phyloP scores from a whole-genome alignment of 2,113 vertebrate genomes.

The Herpailurus yagouaroundi region DNA sequence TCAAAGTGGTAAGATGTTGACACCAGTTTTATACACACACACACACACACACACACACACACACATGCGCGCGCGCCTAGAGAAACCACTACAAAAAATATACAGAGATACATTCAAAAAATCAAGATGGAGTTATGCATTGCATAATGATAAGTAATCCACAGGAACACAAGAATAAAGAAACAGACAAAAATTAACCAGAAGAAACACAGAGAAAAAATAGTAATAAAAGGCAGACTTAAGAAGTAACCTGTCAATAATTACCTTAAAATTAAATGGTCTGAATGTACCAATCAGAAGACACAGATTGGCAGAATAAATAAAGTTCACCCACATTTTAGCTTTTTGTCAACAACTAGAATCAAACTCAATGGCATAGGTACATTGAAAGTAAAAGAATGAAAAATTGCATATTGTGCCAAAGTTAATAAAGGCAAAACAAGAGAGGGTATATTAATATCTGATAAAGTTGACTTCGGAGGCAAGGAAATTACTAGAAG shows the following conservation, averaged over 20 bases:
- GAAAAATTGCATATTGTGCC: background rate
- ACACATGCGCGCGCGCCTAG: background rate
- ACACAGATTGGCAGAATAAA: background rate
- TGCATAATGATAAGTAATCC: background rate
- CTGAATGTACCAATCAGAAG: background rate
- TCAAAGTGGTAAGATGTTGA: background rate
- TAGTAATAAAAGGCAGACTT: background rate
- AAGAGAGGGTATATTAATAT: background rate
- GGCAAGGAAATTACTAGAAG: background rate
- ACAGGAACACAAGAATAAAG: background rate
- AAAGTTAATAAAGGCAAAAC: background rate
- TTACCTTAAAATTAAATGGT: background rate
- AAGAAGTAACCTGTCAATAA: background rate
- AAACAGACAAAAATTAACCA: background rate
- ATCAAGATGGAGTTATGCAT: background rate
- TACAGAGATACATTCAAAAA: background rate
- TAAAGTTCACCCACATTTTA: background rate
- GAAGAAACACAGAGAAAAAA: background rate
- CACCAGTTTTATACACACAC: too few species aligned
- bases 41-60: background rate
- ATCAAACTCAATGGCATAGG: background rate
- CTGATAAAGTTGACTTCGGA: background rate
- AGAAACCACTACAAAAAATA: background rate
- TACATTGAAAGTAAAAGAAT: background rate
- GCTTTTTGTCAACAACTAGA: background rate